Percentiles rank a stretch among this genome's conserved stretches.
Conservation (phyloP, 1,140 invertebrate species). For the Medauroidea extradentata region DNA sequence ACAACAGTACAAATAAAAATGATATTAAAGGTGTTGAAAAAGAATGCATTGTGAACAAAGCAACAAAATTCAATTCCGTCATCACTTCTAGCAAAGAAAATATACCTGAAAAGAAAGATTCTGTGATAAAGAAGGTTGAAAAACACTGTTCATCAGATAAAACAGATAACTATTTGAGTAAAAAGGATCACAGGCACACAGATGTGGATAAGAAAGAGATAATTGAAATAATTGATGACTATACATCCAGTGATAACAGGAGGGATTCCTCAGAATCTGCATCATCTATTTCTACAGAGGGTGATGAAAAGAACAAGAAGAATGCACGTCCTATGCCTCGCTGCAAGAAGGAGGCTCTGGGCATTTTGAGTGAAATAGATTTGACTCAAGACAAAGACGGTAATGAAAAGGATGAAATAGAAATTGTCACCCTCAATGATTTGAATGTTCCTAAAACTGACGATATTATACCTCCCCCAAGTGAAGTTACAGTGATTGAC, state of each 20-base stretch:
- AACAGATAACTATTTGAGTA: no score
- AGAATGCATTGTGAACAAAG: neutral
- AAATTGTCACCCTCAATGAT: neutral
- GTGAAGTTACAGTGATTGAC: no score
- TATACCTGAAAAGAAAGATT: conserved; percentile 15
- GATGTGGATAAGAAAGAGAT: neutral
- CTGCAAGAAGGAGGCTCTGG: conserved; percentile 17
- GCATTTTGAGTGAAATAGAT: conserved; percentile 8
- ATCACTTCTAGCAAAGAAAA: conserved; percentile 1
- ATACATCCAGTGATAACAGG: neutral
- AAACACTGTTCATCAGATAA: neutral
- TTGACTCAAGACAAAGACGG: conserved; percentile 32
- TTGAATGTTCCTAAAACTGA: no score
- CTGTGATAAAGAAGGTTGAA: conserved; percentile 13
- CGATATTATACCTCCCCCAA: no score
- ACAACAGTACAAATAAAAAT: no score
- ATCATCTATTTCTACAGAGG: conserved; percentile 2
- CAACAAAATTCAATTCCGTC: conserved; percentile 5
- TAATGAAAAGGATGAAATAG: conserved; percentile 36
- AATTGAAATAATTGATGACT: neutral
- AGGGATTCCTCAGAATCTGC: neutral
- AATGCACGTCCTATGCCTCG: conserved; percentile 12
- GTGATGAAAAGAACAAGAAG: conserved; percentile 9
- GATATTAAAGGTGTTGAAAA: no score
- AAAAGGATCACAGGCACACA: no score